phyloP scores from a whole-genome alignment of 2,888 invertebrate species.

The Diplazon laetatorius region DNA sequence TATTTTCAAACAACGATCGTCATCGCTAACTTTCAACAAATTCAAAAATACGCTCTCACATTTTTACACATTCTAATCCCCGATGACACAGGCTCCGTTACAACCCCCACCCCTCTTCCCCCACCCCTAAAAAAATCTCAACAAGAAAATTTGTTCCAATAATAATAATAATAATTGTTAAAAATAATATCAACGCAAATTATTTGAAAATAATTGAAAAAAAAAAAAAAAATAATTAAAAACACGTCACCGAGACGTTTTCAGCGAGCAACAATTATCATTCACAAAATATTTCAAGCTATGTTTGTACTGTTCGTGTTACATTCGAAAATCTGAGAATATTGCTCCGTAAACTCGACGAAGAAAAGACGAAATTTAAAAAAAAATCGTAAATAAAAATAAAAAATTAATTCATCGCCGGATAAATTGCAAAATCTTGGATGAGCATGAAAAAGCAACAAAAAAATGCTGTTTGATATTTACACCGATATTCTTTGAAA shows the following conservation, averaged over 20 bases:
- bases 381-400: no score
- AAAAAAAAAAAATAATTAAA: background rate
- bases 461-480: background rate
- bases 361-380: no score
- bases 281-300: no score
- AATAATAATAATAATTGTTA: background rate
- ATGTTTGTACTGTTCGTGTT: no score
- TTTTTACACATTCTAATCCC: background rate
- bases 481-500: slow-evolving; percentile 4
- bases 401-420: no score
- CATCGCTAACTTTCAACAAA: background rate
- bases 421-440: no score
- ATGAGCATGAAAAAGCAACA: background rate
- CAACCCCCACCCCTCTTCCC: no score
- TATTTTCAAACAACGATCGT: slow-evolving; percentile 11
- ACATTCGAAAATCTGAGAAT: no score
- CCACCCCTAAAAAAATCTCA: no score
- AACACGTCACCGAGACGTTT: no score
- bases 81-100: background rate
- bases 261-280: no score
- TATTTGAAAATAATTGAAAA: background rate
- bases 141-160: background rate
- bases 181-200: background rate
- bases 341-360: no score
- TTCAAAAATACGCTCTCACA: background rate